phyloP scores from a whole-genome alignment of 30 jellyfish, hydroid and myxozoan species.

The Cassiopea xamachana region DNA sequence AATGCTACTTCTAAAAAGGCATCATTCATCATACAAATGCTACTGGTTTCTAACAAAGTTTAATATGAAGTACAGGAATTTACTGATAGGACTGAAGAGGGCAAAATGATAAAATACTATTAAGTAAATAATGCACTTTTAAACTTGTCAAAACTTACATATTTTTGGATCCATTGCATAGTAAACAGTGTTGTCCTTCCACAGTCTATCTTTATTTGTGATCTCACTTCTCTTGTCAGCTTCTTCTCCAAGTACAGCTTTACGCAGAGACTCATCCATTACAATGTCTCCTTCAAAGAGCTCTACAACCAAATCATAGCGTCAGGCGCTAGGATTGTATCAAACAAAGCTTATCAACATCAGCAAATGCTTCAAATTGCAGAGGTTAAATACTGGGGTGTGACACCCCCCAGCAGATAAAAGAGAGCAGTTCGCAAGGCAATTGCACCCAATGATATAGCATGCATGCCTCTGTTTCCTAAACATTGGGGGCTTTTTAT shows the following conservation, averaged over 20 bases:
- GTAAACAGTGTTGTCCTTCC: slow-evolving; percentile 83
- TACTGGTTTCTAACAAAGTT: background rate
- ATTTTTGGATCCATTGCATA: slow-evolving; percentile 54
- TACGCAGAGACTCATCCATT: slow-evolving; percentile 83
- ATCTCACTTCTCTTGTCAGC: slow-evolving; percentile 74
- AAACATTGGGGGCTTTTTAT: no score
- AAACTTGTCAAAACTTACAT: slow-evolving; percentile 10
- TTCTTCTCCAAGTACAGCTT: slow-evolving; percentile 87
- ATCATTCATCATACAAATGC: background rate
- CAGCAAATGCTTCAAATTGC: background rate
- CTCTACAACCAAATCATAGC: slow-evolving; percentile 43
- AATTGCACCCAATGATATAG: no score
- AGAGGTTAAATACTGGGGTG: no score
- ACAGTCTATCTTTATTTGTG: slow-evolving; percentile 23
- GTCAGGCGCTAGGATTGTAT: background rate
- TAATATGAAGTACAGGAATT: background rate
- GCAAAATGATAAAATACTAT: background rate
- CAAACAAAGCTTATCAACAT: background rate
- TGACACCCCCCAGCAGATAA: no score
- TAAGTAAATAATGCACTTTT: background rate
- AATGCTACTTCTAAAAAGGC: no score
- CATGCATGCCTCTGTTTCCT: no score
- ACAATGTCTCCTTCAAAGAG: slow-evolving; percentile 96
- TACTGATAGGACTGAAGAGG: background rate
- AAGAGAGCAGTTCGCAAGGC: no score